Conservation (phyloP, 2,113 vertebrate species). For the Myotis brandtii region DNA sequence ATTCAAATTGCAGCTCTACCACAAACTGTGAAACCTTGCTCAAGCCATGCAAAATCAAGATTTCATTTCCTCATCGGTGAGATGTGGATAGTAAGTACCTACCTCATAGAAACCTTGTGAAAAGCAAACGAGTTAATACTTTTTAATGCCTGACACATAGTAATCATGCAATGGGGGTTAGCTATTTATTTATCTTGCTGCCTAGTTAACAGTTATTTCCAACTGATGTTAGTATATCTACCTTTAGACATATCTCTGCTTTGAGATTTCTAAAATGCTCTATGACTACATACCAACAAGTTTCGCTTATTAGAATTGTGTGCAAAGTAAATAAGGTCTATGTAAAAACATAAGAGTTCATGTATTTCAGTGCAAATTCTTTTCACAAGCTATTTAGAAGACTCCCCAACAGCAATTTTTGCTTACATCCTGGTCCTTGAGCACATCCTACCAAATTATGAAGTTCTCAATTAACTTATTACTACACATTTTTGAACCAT, state of each 20-base stretch:
- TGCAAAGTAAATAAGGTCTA: background rate
- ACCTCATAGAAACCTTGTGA: background rate
- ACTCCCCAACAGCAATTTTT: background rate
- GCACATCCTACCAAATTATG: background rate
- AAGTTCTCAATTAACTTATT: background rate
- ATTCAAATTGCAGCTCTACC: background rate
- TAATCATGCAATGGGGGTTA: background rate
- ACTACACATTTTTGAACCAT: background rate
- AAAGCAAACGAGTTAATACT: background rate
- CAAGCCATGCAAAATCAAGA: background rate
- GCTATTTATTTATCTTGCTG: background rate
- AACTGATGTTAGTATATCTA: background rate
- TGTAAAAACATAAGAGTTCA: background rate
- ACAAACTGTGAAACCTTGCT: background rate
- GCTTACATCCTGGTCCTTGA: background rate
- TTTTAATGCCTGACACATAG: background rate
- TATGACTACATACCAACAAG: background rate
- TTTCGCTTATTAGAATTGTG: background rate
- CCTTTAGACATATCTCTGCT: background rate
- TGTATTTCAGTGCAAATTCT: background rate
- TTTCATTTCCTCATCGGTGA: background rate
- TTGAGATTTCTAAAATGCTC: background rate
- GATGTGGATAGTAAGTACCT: background rate
- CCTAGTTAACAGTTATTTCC: background rate
- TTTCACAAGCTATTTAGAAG: background rate